Conservation (phyloP, 1,140 invertebrate species). For the Drosophila lacteicornis region DNA sequence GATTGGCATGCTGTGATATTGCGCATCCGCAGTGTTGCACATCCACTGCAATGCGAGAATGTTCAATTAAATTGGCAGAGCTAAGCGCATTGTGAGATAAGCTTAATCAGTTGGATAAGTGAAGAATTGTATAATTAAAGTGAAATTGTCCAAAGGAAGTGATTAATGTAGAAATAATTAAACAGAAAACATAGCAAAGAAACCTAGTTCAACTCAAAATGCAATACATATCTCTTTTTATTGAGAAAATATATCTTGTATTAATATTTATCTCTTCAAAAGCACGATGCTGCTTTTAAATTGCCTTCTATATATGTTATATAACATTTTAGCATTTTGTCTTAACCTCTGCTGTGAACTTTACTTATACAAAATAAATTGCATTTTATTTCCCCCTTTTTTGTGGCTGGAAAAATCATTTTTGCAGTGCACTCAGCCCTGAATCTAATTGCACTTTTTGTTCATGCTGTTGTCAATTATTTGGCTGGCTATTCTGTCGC, state of each 20-base stretch:
- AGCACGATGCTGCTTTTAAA: background rate
- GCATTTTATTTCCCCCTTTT: background rate
- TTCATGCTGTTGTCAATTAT: conserved; percentile 61
- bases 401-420: background rate
- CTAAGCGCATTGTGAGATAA: background rate
- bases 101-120: background rate
- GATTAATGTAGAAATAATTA: no score
- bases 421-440: conserved; percentile 7
- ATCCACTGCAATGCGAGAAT: background rate
- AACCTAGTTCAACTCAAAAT: background rate
- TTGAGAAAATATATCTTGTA: background rate
- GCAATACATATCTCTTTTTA: background rate
- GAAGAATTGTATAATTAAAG: background rate
- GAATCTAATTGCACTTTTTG: conserved; percentile 71
- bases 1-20: conserved; percentile 21
- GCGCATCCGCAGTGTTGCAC: conserved; percentile 55
- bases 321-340: background rate
- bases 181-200: background rate
- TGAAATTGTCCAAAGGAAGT: no score
- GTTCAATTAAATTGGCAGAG: conserved; percentile 15
- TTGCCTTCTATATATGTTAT: background rate
- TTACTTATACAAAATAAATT: background rate
- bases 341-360: no score
- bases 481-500: conserved; percentile 19
- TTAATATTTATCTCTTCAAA: background rate